Percentiles rank a stretch among this genome's conserved stretches.
These are phyloP conservation scores for Riparia riparia DNA, from an alignment of 2,113 vertebrate species.

Conservation along the genomic window DNA sequence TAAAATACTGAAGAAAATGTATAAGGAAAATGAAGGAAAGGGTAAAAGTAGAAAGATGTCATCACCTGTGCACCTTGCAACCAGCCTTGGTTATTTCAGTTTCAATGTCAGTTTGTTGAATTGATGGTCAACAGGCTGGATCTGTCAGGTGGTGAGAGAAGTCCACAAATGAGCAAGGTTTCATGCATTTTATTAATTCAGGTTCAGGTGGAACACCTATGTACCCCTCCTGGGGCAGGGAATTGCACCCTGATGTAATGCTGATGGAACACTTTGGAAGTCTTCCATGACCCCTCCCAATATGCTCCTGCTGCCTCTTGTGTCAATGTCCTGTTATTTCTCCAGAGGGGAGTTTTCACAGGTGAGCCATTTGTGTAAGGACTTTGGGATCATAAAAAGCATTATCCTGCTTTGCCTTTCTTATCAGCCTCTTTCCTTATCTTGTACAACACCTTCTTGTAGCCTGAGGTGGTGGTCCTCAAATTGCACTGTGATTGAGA, in stretches of 20 bases:
- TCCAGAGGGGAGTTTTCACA: background rate
- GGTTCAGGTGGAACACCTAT: background rate
- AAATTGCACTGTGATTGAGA: background rate
- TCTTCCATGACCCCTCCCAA: background rate
- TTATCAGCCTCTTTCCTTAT: background rate
- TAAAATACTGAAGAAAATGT: background rate
- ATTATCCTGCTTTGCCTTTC: background rate
- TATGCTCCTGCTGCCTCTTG: background rate
- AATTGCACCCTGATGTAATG: too few species aligned
- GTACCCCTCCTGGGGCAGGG: background rate
- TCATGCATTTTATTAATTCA: background rate
- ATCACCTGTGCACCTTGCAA: background rate
- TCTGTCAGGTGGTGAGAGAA: background rate
- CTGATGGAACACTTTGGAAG: background rate
- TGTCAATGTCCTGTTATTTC: background rate
- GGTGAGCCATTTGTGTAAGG: background rate
- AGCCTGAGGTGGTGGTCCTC: rapidly evolving
- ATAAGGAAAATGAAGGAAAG: background rate
- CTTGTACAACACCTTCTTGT: background rate
- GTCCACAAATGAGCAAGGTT: background rate
- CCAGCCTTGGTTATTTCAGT: background rate
- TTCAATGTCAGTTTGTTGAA: background rate
- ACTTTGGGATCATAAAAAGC: background rate
- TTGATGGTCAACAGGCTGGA: background rate
- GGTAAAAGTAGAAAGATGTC: background rate